Percentiles rank a stretch among this genome's conserved stretches.
Evolutionary conservation across 2,888 invertebrate species (phyloP).

Genomic region (Heteromyza rotundicornis): DNA sequence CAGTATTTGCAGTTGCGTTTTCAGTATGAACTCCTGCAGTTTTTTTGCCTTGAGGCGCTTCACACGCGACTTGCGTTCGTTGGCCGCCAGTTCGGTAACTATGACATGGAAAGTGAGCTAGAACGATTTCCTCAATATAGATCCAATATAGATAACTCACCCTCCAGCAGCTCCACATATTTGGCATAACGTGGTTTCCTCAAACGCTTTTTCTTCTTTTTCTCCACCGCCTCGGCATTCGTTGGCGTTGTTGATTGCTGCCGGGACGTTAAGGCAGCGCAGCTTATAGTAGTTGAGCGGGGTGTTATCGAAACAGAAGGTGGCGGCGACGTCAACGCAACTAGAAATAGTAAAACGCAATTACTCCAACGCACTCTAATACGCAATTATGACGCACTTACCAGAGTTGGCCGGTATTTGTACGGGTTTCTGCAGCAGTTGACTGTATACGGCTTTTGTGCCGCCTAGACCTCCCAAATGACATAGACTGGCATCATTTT

Average conservation of each 20-base stretch:
- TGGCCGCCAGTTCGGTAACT: conserved; percentile 72
- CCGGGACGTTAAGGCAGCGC: conserved; percentile 30
- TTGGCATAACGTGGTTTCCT: conserved; percentile 62
- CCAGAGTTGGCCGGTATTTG: conserved; percentile 21
- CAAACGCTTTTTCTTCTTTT: conserved; percentile 40
- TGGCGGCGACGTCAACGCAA: too few relatives aligned
- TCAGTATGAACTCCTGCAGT: conserved; percentile 70
- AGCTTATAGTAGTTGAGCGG: conserved; percentile 7
- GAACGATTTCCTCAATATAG: too few relatives aligned
- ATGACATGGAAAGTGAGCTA: too few relatives aligned
- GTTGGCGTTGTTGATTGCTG: conserved; percentile 52
- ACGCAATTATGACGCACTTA: not conserved
- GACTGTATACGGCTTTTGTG: not conserved
- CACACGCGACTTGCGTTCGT: conserved; percentile 72
- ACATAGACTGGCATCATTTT: conserved; percentile 28
- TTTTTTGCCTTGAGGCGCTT: conserved; percentile 72
- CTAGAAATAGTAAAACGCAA: conserved; percentile 10
- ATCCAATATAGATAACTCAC: too few relatives aligned
- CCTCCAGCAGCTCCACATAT: conserved; percentile 74
- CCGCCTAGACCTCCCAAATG: conserved; percentile 1
- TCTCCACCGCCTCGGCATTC: conserved; percentile 37
- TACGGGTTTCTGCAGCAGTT: conserved; percentile 41
- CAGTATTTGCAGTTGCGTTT: conserved; percentile 60
- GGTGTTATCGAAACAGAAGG: not conserved
- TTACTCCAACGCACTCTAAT: not conserved